These are phyloP conservation scores for Uloborus diversus DNA, from an alignment of 1,140 invertebrate species.

Conservation along the genomic window DNA sequence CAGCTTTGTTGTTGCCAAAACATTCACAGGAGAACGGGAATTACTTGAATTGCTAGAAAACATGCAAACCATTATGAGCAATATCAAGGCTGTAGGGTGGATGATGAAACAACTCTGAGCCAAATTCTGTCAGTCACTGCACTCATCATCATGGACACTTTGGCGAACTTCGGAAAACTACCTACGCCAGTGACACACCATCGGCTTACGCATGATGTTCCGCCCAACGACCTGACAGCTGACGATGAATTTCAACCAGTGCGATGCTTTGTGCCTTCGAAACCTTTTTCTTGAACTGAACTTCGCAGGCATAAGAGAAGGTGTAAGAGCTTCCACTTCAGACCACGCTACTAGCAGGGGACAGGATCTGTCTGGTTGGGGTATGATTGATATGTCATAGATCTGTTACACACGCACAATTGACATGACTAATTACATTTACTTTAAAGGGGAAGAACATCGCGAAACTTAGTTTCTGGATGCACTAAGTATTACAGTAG, in stretches of 20 bases:
- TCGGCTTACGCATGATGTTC: not conserved
- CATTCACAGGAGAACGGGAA: not conserved
- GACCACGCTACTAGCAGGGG: not conserved
- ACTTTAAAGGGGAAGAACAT: slow-evolving; percentile 1
- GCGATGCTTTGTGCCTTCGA: not conserved
- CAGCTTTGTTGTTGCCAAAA: slow-evolving; percentile 2
- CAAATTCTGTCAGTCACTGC: not conserved
- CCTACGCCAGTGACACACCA: not conserved
- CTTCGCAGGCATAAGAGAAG: not conserved
- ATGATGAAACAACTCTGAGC: not conserved
- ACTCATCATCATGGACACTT: not conserved
- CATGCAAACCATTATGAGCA: not conserved
- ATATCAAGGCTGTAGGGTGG: not conserved
- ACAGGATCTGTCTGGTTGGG: not conserved
- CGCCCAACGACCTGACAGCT: not conserved
- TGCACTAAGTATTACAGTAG: no score
- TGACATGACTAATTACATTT: not conserved
- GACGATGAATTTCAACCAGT: not conserved
- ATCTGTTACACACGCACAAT: not conserved
- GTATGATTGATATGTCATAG: not conserved
- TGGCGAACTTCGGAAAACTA: not conserved
- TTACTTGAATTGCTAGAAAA: not conserved
- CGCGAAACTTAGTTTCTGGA: not conserved
- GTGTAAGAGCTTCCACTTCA: not conserved
- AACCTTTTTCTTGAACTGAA: not conserved